These are phyloP conservation scores for Ciconia stormi DNA, from an alignment of 2,113 vertebrate genomes.

Conservation along the genomic window DNA sequence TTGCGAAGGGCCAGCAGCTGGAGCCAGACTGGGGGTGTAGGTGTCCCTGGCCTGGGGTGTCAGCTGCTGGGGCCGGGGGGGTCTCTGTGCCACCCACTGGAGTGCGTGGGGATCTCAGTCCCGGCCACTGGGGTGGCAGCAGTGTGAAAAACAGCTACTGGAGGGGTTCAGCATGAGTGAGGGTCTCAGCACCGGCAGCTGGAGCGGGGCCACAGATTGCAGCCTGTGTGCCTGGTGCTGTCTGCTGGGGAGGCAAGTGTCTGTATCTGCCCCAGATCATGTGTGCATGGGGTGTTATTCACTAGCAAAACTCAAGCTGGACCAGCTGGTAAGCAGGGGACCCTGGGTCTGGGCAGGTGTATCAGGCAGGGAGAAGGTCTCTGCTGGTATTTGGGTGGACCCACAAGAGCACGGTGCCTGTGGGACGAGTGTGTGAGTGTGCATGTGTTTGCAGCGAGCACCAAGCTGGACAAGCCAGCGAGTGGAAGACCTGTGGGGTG, in stretches of 20 bases:
- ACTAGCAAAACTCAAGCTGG: neutral
- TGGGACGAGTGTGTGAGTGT: neutral
- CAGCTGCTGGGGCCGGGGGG: neutral
- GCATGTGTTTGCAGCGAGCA: neutral
- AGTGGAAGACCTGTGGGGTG: neutral
- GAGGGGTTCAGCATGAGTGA: neutral
- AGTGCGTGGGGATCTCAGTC: neutral
- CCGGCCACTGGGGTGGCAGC: neutral
- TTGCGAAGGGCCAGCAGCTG: neutral
- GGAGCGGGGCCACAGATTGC: neutral
- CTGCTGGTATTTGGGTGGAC: neutral
- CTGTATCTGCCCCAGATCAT: neutral
- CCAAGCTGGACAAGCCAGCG: neutral
- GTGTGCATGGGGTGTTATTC: neutral
- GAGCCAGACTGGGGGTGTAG: accelerated
- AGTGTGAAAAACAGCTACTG: neutral
- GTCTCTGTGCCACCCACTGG: neutral
- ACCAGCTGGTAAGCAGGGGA: neutral
- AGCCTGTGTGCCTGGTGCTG: neutral
- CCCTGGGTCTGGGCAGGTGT: neutral
- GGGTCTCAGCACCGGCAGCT: neutral
- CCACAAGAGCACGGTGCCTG: neutral
- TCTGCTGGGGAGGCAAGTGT: accelerated
- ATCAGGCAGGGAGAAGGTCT: neutral
- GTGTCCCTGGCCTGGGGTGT: neutral